Percentiles rank a stretch among this genome's conserved stretches.
Evolutionary conservation across 2,113 vertebrate genomes (phyloP).

Genomic region (Donacobius atricapilla): DNA sequence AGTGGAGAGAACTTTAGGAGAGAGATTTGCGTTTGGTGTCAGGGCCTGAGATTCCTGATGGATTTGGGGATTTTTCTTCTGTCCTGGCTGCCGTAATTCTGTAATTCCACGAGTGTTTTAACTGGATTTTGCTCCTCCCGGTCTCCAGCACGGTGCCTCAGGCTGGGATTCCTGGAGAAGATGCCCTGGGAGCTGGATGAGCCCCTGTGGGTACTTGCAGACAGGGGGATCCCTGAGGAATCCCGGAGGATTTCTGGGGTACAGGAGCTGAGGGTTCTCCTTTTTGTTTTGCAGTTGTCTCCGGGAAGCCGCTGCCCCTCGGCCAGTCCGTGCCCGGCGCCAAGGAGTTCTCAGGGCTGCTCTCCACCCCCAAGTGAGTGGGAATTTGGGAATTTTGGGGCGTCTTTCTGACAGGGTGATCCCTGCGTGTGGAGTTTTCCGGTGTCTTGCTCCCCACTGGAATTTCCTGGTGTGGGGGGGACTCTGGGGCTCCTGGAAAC

Average conservation of each 20-base stretch:
- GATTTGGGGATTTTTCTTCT: neutral
- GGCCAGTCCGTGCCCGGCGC: slow-evolving; percentile 63
- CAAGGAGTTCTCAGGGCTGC: slow-evolving; percentile 88
- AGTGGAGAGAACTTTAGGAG: neutral
- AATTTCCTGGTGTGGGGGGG: neutral
- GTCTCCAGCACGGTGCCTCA: neutral
- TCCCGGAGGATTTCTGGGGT: fast-evolving
- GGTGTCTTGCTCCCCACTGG: neutral
- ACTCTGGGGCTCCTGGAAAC: neutral
- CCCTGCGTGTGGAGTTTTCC: neutral
- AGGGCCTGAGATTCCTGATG: neutral
- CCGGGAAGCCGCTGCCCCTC: slow-evolving; percentile 81
- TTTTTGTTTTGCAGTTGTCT: slow-evolving; percentile 43
- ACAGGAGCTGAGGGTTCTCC: neutral
- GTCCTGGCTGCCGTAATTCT: neutral
- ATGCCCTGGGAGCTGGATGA: neutral
- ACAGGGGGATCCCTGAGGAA: neutral
- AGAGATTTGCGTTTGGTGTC: neutral
- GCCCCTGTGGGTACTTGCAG: neutral
- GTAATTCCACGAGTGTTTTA: fast-evolving
- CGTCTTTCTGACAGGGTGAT: fast-evolving
- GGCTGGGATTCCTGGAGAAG: neutral
- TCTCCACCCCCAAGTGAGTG: slow-evolving; percentile 85
- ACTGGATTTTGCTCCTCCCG: neutral
- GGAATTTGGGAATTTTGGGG: neutral